Conservation (phyloP, 2,888 invertebrate species). For the Thereva unica region DNA sequence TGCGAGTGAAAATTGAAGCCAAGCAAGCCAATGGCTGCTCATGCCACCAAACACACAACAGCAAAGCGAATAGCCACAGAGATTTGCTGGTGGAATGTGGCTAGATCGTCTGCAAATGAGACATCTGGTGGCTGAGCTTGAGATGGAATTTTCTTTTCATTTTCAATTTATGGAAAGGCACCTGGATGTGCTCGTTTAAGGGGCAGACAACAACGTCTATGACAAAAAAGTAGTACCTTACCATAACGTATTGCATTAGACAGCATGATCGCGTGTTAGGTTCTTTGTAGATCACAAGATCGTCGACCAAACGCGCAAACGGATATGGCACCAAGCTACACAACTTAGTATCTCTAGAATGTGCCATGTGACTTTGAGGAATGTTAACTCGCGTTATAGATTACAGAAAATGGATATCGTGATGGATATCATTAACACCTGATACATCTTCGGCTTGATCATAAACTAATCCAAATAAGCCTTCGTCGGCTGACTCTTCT, state of each 20-base stretch:
- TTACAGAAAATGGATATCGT: too few relatives aligned
- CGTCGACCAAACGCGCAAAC: too few relatives aligned
- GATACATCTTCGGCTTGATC: too few relatives aligned
- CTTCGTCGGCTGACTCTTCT: too few relatives aligned
- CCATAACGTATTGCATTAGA: slow-evolving; percentile 30
- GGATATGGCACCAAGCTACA: too few relatives aligned
- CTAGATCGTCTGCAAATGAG: slow-evolving; percentile 34
- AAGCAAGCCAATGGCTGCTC: slow-evolving; percentile 15
- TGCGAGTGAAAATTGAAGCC: slow-evolving; percentile 32
- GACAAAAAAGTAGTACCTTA: slow-evolving; percentile 12
- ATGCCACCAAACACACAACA: not conserved
- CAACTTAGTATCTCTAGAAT: too few relatives aligned
- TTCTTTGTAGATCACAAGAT: slow-evolving; percentile 20
- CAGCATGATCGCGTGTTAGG: slow-evolving; percentile 34
- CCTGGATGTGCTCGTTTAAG: slow-evolving; percentile 27
- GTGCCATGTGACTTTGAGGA: too few relatives aligned
- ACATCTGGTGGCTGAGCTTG: slow-evolving; percentile 33
- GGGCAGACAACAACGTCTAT: not conserved
- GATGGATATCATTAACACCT: too few relatives aligned
- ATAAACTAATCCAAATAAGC: too few relatives aligned
- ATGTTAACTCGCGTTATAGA: too few relatives aligned
- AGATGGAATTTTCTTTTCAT: slow-evolving; percentile 22
- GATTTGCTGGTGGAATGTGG: slow-evolving; percentile 16
- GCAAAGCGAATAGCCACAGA: not conserved
- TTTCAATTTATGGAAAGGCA: slow-evolving; percentile 28